phyloP scores from a whole-genome alignment of 2,797 vertebrate species.

The Chrysocyon brachyurus region DNA sequence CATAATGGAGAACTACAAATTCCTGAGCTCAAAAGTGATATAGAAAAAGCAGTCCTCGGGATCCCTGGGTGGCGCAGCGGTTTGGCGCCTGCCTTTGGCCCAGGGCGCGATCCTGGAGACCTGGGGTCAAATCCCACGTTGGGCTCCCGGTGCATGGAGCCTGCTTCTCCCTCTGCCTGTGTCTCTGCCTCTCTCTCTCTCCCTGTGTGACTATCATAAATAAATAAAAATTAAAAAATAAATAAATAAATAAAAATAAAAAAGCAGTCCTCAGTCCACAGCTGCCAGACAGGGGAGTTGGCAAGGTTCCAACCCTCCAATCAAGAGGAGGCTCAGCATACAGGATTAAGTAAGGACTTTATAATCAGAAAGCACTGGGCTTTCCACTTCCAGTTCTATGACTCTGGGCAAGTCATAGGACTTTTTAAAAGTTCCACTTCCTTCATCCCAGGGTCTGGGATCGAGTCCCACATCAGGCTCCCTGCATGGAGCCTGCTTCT shows the following conservation, averaged over 20 bases:
- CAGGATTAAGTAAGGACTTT: not conserved
- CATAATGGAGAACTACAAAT: constrained; percentile 19
- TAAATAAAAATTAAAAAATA: no score
- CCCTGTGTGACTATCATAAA: no score
- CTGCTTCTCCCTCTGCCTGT: no score
- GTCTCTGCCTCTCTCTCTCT: no score
- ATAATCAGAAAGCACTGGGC: not conserved
- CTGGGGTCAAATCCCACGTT: no score
- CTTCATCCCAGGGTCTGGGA: not conserved
- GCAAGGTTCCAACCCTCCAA: not conserved
- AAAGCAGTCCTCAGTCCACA: not conserved
- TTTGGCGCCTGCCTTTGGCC: no score
- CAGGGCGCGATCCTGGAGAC: no score
- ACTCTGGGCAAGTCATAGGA: not conserved
- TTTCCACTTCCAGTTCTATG: not conserved
- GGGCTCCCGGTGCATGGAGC: no score
- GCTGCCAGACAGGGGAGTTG: not conserved
- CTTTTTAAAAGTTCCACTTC: not conserved
- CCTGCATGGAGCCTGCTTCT: no score
- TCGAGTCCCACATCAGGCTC: no score
- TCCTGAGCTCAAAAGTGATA: not conserved
- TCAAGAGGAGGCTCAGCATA: not conserved
- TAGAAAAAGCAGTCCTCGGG: not conserved
- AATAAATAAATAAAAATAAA: not conserved
- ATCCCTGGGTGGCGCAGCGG: no score